phyloP scores from a whole-genome alignment of 2,888 invertebrate species.

The Neoaliturus tenellus region DNA sequence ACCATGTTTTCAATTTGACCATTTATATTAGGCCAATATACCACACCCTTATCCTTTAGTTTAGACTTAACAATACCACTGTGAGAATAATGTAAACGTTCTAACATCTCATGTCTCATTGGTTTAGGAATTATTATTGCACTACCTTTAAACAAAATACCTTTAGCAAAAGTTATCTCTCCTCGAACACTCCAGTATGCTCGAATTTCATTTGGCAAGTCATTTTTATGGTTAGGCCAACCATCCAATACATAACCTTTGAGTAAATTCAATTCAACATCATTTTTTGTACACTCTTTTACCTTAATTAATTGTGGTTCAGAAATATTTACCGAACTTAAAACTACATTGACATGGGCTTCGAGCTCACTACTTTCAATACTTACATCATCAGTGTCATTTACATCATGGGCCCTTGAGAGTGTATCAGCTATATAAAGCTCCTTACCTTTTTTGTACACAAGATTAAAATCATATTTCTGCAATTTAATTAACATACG shows the following conservation, averaged over 20 bases:
- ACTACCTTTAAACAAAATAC: slow-evolving; percentile 1
- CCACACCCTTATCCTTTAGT: not conserved
- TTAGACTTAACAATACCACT: not conserved
- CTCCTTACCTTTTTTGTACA: slow-evolving; percentile 34
- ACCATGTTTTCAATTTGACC: not conserved
- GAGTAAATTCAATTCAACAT: not conserved
- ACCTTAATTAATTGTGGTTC: not conserved
- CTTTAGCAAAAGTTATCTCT: not conserved
- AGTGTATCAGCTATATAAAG: slow-evolving; percentile 49
- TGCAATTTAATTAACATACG: slow-evolving; percentile 30
- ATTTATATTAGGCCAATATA: slow-evolving; percentile 1
- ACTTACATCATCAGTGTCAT: not conserved
- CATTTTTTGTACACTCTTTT: not conserved
- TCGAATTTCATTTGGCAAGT: not conserved
- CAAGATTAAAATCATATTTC: slow-evolving; percentile 44
- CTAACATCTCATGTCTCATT: not conserved
- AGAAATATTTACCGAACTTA: slow-evolving; percentile 15
- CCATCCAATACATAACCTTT: not conserved
- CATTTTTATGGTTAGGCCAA: not conserved
- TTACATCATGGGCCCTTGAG: slow-evolving; percentile 37
- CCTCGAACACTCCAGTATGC: not conserved
- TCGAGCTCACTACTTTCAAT: slow-evolving; percentile 32
- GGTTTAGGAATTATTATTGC: not conserved
- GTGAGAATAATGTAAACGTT: not conserved
- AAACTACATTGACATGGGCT: slow-evolving; percentile 15